Base-by-base conservation (phyloP, 2,888 invertebrate genomes). In the Drosophila helvetica region DNA sequence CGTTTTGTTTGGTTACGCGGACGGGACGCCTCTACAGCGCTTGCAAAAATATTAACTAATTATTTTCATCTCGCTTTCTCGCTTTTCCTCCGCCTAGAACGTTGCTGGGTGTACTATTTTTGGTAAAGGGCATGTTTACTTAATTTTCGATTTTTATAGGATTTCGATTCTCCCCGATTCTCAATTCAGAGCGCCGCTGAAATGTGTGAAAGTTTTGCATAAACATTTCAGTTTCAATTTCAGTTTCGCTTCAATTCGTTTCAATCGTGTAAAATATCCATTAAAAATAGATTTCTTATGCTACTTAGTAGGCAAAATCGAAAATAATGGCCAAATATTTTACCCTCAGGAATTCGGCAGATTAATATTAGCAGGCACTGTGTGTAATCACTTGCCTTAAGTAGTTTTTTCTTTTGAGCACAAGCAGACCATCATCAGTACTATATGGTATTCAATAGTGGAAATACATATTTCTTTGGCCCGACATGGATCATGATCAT, bases 51-150 rank as follows among this genome's bases (percentile, higher is more conserved):
- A 73, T 77, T 63, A 84, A 68, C 72, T 77, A 77, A 72, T 70
- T 74, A 61, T 62, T 79, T 67, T 58, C 38, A 38, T 55, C 45
- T 42, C 43, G 27, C 18, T 47, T 51, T 43, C 27, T 56, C 38
- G 25, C 18, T 33, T 59, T 42, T 27, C 45, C 47, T n/a, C 25
- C 33, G 18, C 19, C 48, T 22, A 25, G 51, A 53, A 25, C 45
- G 54, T 45, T 22, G 73, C 19, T 42, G 38, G 42, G 19, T 54
- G 42, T 46, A 58, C 74, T 85, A 87, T 89, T 88, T 82, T 78
- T 88, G 86, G 78, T 50, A 75, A 89, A 88, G 86, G 88, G 89
- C 72, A 73, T 81, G 74, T 85, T 76, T 81, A 60, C 75, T 77
- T 87, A 81, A 80, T 76, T 83, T 67, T 63, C 58, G 55, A 76